Evolutionary conservation across 2,797 vertebrate genomes (phyloP), one percentile per base, ranked within the genome.

Genomic region (Acrossocheilus wenchowensis): DNA sequence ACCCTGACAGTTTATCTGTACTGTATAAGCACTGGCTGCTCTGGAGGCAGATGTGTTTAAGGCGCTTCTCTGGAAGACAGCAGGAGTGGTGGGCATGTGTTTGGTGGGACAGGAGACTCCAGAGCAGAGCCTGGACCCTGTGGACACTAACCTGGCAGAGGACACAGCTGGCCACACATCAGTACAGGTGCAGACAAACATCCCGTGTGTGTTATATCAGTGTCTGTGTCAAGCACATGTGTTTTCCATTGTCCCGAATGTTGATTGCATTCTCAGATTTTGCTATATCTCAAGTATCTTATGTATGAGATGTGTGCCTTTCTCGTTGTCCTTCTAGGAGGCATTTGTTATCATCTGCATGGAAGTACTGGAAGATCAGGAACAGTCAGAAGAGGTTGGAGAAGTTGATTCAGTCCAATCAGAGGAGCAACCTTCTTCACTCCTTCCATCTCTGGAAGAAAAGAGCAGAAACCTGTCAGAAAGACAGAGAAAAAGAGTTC

Each of bases 11-110:
- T 74, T 64, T 90, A 10, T 64, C 30, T 19, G 30, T 87, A 45
- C 81, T 89, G 69, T 90, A 57, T 48, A 87, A 73, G 77, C 77
- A 85, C 82, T 90, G 90, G 90, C 48, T 88, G 60, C 52, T 60
- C 41, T 91, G 90, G 89, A 87, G 77, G 69, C 77, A 41, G 50
- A 21, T 17, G 14, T 81, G 80, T 50, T 8, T 50, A 26, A 43
- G 19, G 21, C n/a, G 23, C 4, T 11, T 54, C 68, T 11, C 68
- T 11, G n/a, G 17, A 26, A 54, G 43, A 1, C 69, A 52, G 43
- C 85, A 72, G 86, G 75, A 84, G 30, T 54, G 12, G 82, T 50
- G 60, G 66, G 84, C 87, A 23, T n/a, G 14, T 15, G 62, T 78
- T 39, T 79, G 78, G 69, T 23, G 60, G 68, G 57, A 75, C 54